Evolutionary conservation across 2,113 vertebrate species (phyloP), one percentile per base, ranked within the genome.

Genomic region (Cyanoramphus novaezelandiae): DNA sequence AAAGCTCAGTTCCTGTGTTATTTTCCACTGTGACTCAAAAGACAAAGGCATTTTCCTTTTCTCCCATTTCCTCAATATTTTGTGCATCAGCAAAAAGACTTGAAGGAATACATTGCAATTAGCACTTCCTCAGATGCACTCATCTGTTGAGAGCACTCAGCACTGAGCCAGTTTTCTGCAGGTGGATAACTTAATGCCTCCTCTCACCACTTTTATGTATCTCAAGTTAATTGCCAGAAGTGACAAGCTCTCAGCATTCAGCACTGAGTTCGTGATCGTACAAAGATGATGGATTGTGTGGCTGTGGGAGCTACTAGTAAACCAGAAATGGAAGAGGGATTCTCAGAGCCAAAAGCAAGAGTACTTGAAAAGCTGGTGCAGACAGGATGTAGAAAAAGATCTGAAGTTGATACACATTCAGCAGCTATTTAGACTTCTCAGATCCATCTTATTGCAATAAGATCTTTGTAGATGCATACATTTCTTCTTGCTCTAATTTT

Each of bases 191-290:
- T 94, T 95, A 93, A 90, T 92, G 88, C 59, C 63, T 92, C 60
- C 82, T 92, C 85, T 94, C 83, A 63, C n/a, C 77, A 67, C 59
- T 90, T 95, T 9, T 90, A 86, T 92, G 95, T 93, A 91, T 95
- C 71, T 78, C 71, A 63, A 83, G 55, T 74, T 90, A 95, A 96
- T 96, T 90, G 64, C 82, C 69, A 93, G 55, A 93, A 96, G 76
- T 92, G 86, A 69, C 18, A 86, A 94, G 68, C 47, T 93, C 72
- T 86, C 24, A 15, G 85, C 5, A 1, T 35, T 90, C 64, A 86
- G 47, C 79, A 20, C 5, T 64, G 71, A 94, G 93, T 88, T 94
- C 7, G 21, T n/a, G 23, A 90, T 86, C 29, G 57, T 23, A 55
- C 17, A 90, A 35, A 49, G 60, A 55, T 82, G 81, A 93, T 2